Percentiles rank a stretch among this genome's conserved stretches.
These are phyloP conservation scores for Vimba vimba DNA, from an alignment of 2,113 vertebrate species.

Conservation along the genomic window DNA sequence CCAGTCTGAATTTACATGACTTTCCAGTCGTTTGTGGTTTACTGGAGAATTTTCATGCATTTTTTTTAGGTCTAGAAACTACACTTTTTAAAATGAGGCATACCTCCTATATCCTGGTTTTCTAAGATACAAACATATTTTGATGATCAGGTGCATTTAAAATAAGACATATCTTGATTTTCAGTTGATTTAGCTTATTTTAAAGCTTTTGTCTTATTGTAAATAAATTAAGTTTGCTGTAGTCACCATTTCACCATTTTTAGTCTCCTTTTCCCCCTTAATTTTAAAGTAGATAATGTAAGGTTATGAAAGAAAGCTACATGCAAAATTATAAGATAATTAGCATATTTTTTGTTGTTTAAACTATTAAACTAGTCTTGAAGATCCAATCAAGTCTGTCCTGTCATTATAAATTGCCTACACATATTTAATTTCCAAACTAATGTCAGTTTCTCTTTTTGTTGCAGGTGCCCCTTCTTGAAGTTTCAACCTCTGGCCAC, in stretches of 20 bases:
- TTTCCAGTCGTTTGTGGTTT: background rate
- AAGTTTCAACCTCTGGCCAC: background rate
- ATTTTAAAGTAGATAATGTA: background rate
- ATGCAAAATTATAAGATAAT: background rate
- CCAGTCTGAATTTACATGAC: background rate
- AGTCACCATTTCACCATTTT: background rate
- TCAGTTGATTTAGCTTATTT: background rate
- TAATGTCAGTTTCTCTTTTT: background rate
- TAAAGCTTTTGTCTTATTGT: background rate
- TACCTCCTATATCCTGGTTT: background rate
- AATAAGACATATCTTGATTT: background rate
- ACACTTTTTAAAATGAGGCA: background rate
- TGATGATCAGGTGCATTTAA: background rate
- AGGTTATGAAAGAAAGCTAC: no score
- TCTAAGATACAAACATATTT: background rate
- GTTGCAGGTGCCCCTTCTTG: conserved; percentile 45
- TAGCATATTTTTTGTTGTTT: background rate
- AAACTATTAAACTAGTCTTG: background rate
- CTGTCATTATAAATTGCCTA: background rate
- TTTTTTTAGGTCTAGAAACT: background rate
- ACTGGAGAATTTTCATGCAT: background rate
- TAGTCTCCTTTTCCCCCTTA: background rate
- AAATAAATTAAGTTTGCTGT: no score
- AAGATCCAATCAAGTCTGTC: background rate
- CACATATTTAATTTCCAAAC: background rate